A percentile compares a stretch with the other conserved stretches of the same genome.
Conservation (phyloP, 2,888 invertebrate species). For the Dasypogon diadema region DNA sequence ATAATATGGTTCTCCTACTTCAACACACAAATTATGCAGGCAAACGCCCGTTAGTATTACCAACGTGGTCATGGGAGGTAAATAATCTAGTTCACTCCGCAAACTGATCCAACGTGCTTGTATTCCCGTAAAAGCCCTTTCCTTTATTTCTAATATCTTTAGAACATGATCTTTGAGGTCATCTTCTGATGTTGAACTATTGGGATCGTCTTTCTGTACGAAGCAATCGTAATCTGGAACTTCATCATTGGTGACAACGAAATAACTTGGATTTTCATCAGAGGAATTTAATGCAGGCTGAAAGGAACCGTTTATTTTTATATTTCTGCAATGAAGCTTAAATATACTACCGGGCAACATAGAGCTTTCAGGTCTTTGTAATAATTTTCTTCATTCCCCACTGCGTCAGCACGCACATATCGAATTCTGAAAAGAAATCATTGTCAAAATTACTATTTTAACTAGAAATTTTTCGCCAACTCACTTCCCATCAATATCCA, state of each 20-base stretch:
- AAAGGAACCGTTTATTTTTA: not conserved
- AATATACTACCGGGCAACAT: slow-evolving; percentile 15
- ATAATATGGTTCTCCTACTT: not conserved
- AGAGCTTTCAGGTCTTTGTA: not conserved
- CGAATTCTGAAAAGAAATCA: slow-evolving; percentile 16
- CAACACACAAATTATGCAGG: slow-evolving; percentile 31
- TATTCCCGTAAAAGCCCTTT: slow-evolving; percentile 1
- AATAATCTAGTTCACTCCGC: slow-evolving; percentile 8
- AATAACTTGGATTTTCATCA: slow-evolving; percentile 4
- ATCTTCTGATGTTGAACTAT: not conserved
- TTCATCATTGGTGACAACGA: not conserved
- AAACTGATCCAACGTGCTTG: slow-evolving; percentile 4
- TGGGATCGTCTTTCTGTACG: not conserved
- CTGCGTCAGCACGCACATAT: not conserved
- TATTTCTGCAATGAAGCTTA: not conserved
- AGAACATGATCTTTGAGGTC: not conserved
- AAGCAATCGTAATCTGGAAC: slow-evolving; percentile 41
- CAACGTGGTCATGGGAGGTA: not conserved
- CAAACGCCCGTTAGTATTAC: not conserved
- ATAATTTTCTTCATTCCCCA: not conserved
- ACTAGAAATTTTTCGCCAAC: not conserved
- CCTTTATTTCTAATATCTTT: slow-evolving; percentile 13
- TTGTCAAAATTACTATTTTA: not conserved
- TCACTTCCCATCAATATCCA: slow-evolving; percentile 29
- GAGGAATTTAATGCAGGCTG: not conserved